Conservation (phyloP, 1,140 invertebrate genomes). For the Bombyx mandarina region DNA sequence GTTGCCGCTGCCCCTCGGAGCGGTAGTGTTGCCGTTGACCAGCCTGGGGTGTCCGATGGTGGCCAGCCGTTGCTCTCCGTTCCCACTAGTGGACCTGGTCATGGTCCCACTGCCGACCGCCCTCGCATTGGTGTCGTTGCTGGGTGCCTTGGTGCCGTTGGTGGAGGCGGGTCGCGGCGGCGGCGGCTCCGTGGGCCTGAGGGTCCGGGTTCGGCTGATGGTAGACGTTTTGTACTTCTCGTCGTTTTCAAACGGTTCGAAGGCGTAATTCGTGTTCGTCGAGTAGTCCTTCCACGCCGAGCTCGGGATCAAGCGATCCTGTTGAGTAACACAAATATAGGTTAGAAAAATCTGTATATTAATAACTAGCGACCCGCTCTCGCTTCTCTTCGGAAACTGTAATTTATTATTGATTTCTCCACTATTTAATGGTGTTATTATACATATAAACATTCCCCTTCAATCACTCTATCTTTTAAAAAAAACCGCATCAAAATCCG, state of each 20-base stretch:
- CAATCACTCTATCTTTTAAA: too few relatives aligned
- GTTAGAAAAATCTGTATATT: not conserved
- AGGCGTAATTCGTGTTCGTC: constrained; percentile 84
- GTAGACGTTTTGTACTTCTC: constrained; percentile 74
- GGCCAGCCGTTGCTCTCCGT: too few relatives aligned
- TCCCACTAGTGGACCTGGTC: constrained; percentile 13
- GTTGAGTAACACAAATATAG: constrained; percentile 9
- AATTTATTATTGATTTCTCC: too few relatives aligned
- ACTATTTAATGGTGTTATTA: too few relatives aligned
- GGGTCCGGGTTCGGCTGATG: constrained; percentile 19
- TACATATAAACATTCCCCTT: too few relatives aligned
- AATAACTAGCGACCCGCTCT: too few relatives aligned
- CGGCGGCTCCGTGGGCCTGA: constrained; percentile 47
- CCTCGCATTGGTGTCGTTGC: constrained; percentile 26
- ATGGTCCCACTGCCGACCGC: constrained; percentile 22
- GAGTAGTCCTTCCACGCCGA: constrained; percentile 91
- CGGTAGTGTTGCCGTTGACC: too few relatives aligned
- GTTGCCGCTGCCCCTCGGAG: too few relatives aligned
- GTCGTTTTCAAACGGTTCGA: constrained; percentile 85
- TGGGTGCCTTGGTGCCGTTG: constrained; percentile 22
- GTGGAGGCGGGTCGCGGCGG: constrained; percentile 53
- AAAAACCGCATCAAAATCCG: not conserved
- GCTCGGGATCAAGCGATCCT: constrained; percentile 86
- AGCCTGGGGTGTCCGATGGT: too few relatives aligned
- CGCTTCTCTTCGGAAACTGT: too few relatives aligned